Evolutionary conservation across 2,888 invertebrate species (phyloP), one percentile per base, ranked within the genome.

Genomic region (Amphimallon solstitiale): DNA sequence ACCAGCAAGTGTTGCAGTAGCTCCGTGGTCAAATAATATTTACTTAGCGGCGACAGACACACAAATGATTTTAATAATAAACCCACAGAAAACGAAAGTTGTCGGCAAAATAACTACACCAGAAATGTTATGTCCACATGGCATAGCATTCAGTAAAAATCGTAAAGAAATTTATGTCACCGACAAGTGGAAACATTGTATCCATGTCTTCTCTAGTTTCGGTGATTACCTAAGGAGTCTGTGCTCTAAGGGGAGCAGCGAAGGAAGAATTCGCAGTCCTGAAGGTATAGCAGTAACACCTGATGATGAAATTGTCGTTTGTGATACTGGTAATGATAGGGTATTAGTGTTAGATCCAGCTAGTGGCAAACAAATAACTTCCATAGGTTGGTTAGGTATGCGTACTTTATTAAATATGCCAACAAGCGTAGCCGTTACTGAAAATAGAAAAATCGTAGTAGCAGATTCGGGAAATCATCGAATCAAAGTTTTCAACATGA

Each of bases 281-380:
- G 92, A 92, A 82, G 93, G 93, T 35, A 86, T 93, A 61, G 88
- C 90, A 1, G 79, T 85, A 0, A 85, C 86, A 59, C 83, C 84
- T 67, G 75, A 80, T 10, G 86, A 87, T 35, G 84, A 85, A 65
- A 84, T 93, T 12, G 90, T 92, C 71, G 87, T 93, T 0, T 91
- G 90, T 51, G 93, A 93, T 76, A 92, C 92, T 65, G 92, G 92
- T 67, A 93, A 93, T 75, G 90, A 93, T 76, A 84, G 92, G 63
- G 84, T 89, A 3, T 85, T 89, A 79, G 80, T 88, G 10, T 75
- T 89, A 1, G 82, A 87, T 73, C 82, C 85, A 0, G 83, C 87
- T 46, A 83, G 84, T 69, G 91, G 91, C 0, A 84, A 85, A 72
- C 88, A 86, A 78, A 83, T 89, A 1, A 84, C 86, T 49, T 86